Percentiles rank a stretch among this genome's conserved stretches.
Conservation (phyloP, 2,888 invertebrate genomes). For the Oscheius myriophilus region DNA sequence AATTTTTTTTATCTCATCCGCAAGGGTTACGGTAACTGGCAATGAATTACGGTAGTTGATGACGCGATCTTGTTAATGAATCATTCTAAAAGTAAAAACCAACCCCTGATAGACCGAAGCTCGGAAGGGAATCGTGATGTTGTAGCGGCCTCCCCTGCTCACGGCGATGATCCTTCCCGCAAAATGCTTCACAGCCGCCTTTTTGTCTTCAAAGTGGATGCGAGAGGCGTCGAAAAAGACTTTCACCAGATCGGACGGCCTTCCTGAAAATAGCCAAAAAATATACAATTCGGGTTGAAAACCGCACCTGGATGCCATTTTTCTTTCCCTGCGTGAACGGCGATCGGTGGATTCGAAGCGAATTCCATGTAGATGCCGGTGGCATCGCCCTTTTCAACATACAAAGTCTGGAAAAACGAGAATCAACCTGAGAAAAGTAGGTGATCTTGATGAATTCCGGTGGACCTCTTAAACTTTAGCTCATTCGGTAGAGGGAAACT, state of each 20-base stretch:
- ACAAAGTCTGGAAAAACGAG: slow-evolving; percentile 47
- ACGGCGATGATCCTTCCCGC: slow-evolving; percentile 74
- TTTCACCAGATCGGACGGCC: slow-evolving; percentile 57
- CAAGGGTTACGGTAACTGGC: no score
- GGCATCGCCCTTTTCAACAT: slow-evolving; percentile 58
- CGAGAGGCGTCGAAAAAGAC: slow-evolving; percentile 57
- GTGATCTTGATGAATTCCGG: background rate
- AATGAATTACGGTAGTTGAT: no score
- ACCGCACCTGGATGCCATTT: slow-evolving; percentile 20
- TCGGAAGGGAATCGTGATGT: slow-evolving; percentile 79
- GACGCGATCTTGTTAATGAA: no score
- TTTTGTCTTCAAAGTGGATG: slow-evolving; percentile 18
- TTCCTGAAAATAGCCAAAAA: slow-evolving; percentile 36
- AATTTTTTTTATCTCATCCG: no score
- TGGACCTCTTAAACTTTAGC: background rate
- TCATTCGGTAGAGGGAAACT: background rate
- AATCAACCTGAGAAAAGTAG: background rate
- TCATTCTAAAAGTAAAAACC: slow-evolving; percentile 26
- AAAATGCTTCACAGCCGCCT: slow-evolving; percentile 36
- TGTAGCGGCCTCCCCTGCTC: slow-evolving; percentile 74
- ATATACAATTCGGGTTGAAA: background rate
- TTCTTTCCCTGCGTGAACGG: slow-evolving; percentile 44
- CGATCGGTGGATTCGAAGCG: slow-evolving; percentile 64
- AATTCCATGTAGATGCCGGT: slow-evolving; percentile 64
- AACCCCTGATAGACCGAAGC: slow-evolving; percentile 74